Conservation (phyloP, 2,113 vertebrate genomes). For the Suncus etruscus region DNA sequence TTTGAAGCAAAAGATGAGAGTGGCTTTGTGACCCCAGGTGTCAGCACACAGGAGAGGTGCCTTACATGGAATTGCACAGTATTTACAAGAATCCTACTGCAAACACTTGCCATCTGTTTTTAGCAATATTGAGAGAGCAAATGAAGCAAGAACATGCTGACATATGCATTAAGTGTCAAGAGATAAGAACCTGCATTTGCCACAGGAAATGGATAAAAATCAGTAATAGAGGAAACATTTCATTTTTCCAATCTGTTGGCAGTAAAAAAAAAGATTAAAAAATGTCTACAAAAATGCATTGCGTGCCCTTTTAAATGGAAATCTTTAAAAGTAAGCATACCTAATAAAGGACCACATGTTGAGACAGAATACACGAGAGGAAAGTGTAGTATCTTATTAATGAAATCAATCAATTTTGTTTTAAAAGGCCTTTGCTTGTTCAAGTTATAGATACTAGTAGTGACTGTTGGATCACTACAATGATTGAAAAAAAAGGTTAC, state of each 20-base stretch:
- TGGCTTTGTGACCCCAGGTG: neutral
- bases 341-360: neutral
- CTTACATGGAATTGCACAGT: neutral
- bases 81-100: neutral
- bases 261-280: conserved; percentile 27
- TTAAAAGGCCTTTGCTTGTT: conserved; percentile 20
- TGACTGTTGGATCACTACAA: neutral
- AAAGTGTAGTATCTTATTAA: conserved; percentile 1
- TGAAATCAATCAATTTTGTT: conserved; percentile 26
- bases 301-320: conserved; percentile 40
- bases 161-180: neutral
- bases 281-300: conserved; percentile 24
- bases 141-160: conserved; percentile 3
- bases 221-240: conserved; percentile 3
- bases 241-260: conserved; percentile 52
- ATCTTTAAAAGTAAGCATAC: conserved; percentile 21
- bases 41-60: neutral
- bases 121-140: neutral
- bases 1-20: neutral
- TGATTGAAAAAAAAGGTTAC: neutral
- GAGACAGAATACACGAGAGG: neutral
- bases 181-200: conserved; percentile 25
- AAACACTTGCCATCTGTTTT: neutral
- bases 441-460: neutral
- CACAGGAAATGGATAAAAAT: conserved; percentile 46